Evolutionary conservation across 1,140 invertebrate genomes (phyloP).

Genomic region (Scaptomyza graminum): DNA sequence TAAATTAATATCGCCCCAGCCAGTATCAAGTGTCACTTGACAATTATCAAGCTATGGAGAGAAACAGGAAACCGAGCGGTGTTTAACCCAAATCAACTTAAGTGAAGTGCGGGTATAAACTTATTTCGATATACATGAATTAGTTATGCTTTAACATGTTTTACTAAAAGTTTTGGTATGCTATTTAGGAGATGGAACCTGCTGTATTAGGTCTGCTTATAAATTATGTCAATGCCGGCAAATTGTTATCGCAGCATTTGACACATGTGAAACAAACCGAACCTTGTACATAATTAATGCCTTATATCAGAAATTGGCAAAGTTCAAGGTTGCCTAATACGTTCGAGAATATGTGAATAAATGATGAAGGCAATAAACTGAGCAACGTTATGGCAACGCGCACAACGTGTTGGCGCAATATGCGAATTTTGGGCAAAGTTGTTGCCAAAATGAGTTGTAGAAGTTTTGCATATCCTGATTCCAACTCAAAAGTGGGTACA

Average conservation of each 20-base stretch:
- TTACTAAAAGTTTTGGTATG: constrained; percentile 33
- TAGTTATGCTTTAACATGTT: constrained; percentile 33
- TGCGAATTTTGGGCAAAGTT: constrained; percentile 5
- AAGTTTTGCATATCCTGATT: constrained; percentile 36
- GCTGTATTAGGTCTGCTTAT: constrained; percentile 18
- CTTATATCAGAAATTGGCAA: constrained; percentile 8
- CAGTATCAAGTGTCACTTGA: constrained; percentile 7
- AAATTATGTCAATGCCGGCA: constrained; percentile 47
- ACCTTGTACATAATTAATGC: constrained; percentile 49
- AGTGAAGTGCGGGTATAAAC: constrained; percentile 11
- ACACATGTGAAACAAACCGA: constrained; percentile 52
- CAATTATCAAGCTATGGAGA: constrained; percentile 19
- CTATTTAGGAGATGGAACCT: constrained; percentile 6
- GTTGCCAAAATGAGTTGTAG: constrained; percentile 25
- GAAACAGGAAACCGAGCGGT: background rate
- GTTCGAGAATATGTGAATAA: background rate
- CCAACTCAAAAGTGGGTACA: constrained; percentile 26
- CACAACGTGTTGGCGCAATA: constrained; percentile 1
- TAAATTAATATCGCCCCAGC: background rate
- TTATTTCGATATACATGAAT: constrained; percentile 42
- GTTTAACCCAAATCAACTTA: constrained; percentile 40
- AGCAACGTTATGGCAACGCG: background rate
- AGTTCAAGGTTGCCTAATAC: constrained; percentile 46
- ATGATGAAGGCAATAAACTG: constrained; percentile 5
- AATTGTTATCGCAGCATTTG: constrained; percentile 53